These are phyloP conservation scores for Callyntrura sp. DNA, from an alignment of 2,888 invertebrate genomes.

Conservation along the genomic window DNA sequence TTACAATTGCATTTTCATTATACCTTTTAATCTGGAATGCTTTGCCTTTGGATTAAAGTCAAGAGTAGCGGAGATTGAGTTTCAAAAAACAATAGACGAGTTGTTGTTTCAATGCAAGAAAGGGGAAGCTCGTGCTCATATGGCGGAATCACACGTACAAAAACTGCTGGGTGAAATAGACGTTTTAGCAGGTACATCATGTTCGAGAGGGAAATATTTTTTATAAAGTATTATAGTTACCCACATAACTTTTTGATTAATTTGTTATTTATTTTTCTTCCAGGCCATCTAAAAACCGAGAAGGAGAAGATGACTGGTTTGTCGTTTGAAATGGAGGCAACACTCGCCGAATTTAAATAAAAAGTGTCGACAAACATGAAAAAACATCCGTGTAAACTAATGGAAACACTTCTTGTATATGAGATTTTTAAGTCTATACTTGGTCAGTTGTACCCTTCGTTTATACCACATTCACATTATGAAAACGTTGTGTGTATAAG, in stretches of 20 bases:
- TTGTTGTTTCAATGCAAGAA: neutral
- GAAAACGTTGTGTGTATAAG: too few relatives aligned
- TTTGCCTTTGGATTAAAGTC: too few relatives aligned
- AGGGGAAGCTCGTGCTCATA: neutral
- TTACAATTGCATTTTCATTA: too few relatives aligned
- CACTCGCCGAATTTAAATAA: constrained; percentile 18
- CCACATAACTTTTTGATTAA: neutral
- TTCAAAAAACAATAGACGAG: neutral
- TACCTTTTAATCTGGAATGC: neutral
- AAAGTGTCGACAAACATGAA: too few relatives aligned
- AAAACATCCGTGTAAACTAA: too few relatives aligned
- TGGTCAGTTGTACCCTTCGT: too few relatives aligned
- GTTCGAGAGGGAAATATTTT: neutral
- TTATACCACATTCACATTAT: too few relatives aligned
- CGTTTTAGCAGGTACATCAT: neutral
- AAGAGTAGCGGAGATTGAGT: constrained; percentile 28
- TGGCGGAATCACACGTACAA: constrained; percentile 1
- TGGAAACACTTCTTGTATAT: too few relatives aligned
- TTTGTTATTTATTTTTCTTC: neutral
- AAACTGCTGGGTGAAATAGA: neutral
- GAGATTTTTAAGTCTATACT: too few relatives aligned
- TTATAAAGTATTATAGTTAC: neutral
- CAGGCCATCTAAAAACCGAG: neutral
- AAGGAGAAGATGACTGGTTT: constrained; percentile 11
- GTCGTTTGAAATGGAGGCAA: constrained; percentile 34